Percentiles rank a stretch among this genome's conserved stretches.
Conservation (phyloP, 1,140 invertebrate genomes). For the Venustaconcha ellipsiformis region DNA sequence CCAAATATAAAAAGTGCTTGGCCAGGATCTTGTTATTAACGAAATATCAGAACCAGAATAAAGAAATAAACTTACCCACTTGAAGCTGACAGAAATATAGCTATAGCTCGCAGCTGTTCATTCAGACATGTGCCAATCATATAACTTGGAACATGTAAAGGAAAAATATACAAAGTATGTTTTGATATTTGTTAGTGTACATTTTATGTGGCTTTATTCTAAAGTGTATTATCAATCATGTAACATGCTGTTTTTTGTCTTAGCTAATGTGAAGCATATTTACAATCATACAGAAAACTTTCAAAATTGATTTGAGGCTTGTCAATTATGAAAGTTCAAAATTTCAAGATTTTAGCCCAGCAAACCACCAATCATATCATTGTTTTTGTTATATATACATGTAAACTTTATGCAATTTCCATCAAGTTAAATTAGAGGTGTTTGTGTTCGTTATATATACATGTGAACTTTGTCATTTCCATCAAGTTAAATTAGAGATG, state of each 20-base stretch:
- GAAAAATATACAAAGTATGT: background rate
- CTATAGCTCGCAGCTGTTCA: constrained; percentile 63
- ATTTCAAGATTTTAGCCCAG: too few species aligned
- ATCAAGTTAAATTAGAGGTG: background rate
- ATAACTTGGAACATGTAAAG: constrained; percentile 51
- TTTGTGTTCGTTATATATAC: background rate
- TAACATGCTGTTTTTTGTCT: too few species aligned
- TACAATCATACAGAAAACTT: too few species aligned
- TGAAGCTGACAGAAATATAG: constrained; percentile 67
- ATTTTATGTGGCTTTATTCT: too few species aligned
- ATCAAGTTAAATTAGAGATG: background rate
- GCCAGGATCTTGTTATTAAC: too few species aligned
- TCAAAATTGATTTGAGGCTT: too few species aligned
- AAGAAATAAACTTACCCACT: constrained; percentile 61
- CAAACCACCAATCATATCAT: background rate
- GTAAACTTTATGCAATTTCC: constrained; percentile 4
- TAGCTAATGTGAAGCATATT: too few species aligned
- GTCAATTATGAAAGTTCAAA: too few species aligned
- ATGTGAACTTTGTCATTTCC: constrained; percentile 10
- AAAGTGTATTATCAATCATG: too few species aligned
- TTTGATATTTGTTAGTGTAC: too few species aligned
- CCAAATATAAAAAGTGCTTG: too few species aligned
- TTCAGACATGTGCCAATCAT: constrained; percentile 66
- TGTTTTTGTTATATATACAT: background rate
- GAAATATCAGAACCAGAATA: background rate